Base-by-base conservation (phyloP, 2,113 vertebrate genomes). In the Elanus axillaris region DNA sequence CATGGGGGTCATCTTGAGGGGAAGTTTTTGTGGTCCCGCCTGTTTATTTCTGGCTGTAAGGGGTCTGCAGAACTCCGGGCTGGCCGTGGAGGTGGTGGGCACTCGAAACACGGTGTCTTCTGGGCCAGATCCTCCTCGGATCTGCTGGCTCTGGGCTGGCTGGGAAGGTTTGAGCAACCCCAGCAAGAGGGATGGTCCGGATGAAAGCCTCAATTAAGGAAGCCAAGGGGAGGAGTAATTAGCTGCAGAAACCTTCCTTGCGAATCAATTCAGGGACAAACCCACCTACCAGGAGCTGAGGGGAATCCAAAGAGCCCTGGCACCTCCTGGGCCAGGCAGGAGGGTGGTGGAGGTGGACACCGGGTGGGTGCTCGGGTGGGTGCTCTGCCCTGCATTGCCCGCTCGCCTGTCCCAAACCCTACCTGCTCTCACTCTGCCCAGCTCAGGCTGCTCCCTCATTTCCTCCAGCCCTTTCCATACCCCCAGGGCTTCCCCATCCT, bases 21-120 rank as follows among this genome's bases (percentile, higher is more conserved):
- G 66, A 16, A 5, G 38, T 36, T 6, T 56, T 23, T 20, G 47
- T 20, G 71, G 58, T 32, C 8, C 7, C 21, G 23, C 3, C 15
- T 4, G 1, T 20, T 58, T 42, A 3, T 11, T 69, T 25, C 48
- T 23, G 48, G 53, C 36, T 31, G 20, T 15, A 7, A 20, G 47
- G 31, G 31, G 32, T 27, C 38, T 20, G 52, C 34, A 47, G 60
- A 40, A 1, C 22, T 10, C 25, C 2, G 3, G 21, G 42, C 42
- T 19, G 56, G 42, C 1, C 9, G 31, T 22, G 77, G 34, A 29
- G 19, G 25, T 23, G 58, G n/a, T 9, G 48, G 59, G 40, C 3
- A 4, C 43, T 19, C 1, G 1, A 40, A 45, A 31, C 4, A 12
- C 0, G 11, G 40, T 1, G 1, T 12, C 59, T 42, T 7, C 79